Evolutionary conservation across 2,113 vertebrate genomes (phyloP), one percentile per base, ranked within the genome.

Genomic region (Symphodus melops): DNA sequence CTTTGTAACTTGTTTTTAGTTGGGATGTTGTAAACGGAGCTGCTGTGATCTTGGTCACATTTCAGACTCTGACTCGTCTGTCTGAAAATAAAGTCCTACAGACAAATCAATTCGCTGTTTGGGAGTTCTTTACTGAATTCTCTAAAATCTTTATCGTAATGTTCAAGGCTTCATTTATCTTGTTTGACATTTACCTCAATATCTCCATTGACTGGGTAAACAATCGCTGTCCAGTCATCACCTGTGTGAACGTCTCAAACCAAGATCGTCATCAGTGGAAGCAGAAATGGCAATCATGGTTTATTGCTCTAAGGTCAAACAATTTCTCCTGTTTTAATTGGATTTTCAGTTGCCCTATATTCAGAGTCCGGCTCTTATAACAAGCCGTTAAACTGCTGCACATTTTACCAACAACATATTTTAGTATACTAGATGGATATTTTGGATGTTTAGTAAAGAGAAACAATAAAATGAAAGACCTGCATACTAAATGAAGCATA

Each of bases 101-200:
- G 5, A 33, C 6, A 4, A 33, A 33, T 33, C 28, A 33, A 33
- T 33, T 5, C 1, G 5, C 28, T 33, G 28, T 33, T 33, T 33
- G 28, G 28, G 28, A 33, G 4, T 33, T 33, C 5, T 33, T 33
- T 33, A 33, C 28, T 33, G 28, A 33, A 33, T 33, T 4, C 28
- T 33, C 3, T 1, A 33, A 33, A 33, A 33, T 33, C 28, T 33
- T 33, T 33, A 33, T 33, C 28, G 1, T 33, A 33, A 33, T 33
- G 28, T 33, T 33, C 3, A 33, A 33, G 28, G 28, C 28, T 33
- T 33, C 4, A 33, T 33, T 36, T 11, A 69, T 42, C 10, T 16
- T 54, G 55, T 14, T 65, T 73, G 59, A 48, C 20, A 69, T 76
- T 73, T 79, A 19, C 13, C 52, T 70, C 28, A 68, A n/a, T 9